These are phyloP conservation scores for Pseudomyrmex concolor DNA, from an alignment of 1,140 invertebrate species.

Conservation along the genomic window DNA sequence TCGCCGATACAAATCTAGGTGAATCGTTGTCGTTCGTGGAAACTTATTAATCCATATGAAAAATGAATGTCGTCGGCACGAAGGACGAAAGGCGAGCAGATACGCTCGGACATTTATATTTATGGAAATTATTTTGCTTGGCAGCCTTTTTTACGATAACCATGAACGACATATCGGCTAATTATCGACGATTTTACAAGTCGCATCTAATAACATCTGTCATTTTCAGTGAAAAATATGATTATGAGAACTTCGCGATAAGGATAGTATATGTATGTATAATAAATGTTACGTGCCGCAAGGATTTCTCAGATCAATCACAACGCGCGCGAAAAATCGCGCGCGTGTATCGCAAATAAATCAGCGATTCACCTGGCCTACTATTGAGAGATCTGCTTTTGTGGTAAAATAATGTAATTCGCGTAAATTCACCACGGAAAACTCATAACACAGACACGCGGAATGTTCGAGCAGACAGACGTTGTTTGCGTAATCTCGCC, in stretches of 20 bases:
- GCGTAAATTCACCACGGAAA: slow-evolving; percentile 31
- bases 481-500: slow-evolving; percentile 33
- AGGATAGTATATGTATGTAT: no score
- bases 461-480: slow-evolving; percentile 1
- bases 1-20: slow-evolving; percentile 14
- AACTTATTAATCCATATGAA: slow-evolving; percentile 44
- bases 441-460: slow-evolving; percentile 15
- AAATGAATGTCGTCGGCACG: slow-evolving; percentile 4
- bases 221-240: slow-evolving; percentile 6
- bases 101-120: background rate
- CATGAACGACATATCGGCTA: background rate
- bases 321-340: background rate
- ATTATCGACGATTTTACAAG: background rate
- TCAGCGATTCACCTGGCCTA: slow-evolving; percentile 16
- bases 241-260: background rate
- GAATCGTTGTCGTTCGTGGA: slow-evolving; percentile 42
- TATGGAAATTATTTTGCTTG: slow-evolving; percentile 13
- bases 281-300: background rate
- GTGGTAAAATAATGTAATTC: slow-evolving; percentile 30
- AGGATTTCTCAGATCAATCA: background rate
- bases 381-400: background rate
- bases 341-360: slow-evolving; percentile 35
- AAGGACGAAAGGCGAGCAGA: slow-evolving; percentile 5
- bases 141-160: background rate
- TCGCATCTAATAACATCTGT: background rate